Base-by-base conservation (phyloP, 2,797 vertebrate genomes). In the Acanthornis magna region DNA sequence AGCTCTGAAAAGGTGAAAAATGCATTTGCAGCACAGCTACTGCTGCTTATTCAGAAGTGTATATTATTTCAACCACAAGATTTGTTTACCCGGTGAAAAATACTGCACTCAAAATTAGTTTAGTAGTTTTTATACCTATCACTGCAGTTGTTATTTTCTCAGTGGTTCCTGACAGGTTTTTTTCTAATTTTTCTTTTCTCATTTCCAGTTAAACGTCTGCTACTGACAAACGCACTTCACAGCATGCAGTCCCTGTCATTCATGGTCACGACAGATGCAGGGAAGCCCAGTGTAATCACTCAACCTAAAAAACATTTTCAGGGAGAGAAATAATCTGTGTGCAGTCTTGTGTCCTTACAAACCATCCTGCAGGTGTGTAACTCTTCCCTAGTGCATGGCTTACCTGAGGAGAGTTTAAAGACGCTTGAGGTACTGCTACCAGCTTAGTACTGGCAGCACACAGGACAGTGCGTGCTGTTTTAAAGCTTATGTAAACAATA, bases 51-150 rank as follows among this genome's bases (percentile, higher is more conserved):
- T 88, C 27, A 68, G 53, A 67, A 63, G 38, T 3, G 16, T 45
- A 23, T 51, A 71, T 87, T 74, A 78, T 66, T 51, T 84, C 40
- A 73, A 16, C 25, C 60, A 66, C 11, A 50, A 68, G 36, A 86
- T 88, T 83, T 88, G 38, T 73, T 75, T 81, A 58, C 36, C 48
- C 79, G 26, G 42, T 81, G 63, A 90, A 90, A 96, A 93, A 81
- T 45, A 66, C 40, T 25, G 60, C 45, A 50, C 27, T 82, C 1
- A 0, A 78, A 84, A 84, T 65, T 42, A 85, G 36, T 72, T 81
- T 32, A 40, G 51, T 26, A 50, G 34, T n/a, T 79, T 87, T 84
- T 68, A 42, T 42, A 50, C n/a, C 38, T 68, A 38, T 72, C 65
- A 13, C n/a, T 45, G 43, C 32, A 53, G 70, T 91, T 94, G 27